Percentiles rank a stretch among this genome's conserved stretches.
phyloP scores from a whole-genome alignment of 2,113 vertebrate genomes.

The Ploceus nigricollis region DNA sequence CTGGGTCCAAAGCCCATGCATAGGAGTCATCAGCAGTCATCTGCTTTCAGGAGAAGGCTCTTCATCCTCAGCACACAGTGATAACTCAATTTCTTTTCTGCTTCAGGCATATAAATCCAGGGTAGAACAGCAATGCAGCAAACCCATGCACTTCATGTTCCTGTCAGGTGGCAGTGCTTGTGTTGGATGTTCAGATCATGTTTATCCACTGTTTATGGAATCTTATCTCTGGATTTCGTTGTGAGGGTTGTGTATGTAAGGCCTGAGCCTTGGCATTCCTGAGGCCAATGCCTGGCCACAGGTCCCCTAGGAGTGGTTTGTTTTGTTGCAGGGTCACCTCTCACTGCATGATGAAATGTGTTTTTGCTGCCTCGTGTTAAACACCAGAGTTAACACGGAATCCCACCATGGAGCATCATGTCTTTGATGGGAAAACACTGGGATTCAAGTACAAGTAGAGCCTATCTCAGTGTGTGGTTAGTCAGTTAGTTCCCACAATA shows the following conservation, averaged over 20 bases:
- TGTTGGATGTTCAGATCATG: not conserved
- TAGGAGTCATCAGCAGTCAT: not conserved
- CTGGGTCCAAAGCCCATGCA: not conserved
- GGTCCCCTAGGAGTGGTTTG: not conserved
- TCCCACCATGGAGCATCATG: not conserved
- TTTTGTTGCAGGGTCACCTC: not conserved
- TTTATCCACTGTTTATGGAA: not conserved
- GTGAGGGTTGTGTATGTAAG: not conserved
- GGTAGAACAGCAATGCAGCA: not conserved
- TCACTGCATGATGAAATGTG: not conserved
- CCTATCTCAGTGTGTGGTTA: not conserved
- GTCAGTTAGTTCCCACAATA: not conserved
- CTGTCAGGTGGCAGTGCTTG: not conserved
- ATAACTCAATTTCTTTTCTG: not conserved
- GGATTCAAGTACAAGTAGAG: not conserved
- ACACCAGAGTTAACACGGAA: not conserved
- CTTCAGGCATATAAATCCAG: not conserved
- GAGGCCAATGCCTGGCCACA: not conserved
- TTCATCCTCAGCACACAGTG: not conserved
- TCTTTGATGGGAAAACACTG: not conserved
- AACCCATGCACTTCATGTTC: not conserved
- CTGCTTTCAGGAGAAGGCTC: not conserved
- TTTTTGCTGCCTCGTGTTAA: not conserved
- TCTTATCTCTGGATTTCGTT: not conserved
- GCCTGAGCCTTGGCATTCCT: not conserved